Evolutionary conservation across 2,113 vertebrate species (phyloP).

Genomic region (Gadus chalcogrammus): DNA sequence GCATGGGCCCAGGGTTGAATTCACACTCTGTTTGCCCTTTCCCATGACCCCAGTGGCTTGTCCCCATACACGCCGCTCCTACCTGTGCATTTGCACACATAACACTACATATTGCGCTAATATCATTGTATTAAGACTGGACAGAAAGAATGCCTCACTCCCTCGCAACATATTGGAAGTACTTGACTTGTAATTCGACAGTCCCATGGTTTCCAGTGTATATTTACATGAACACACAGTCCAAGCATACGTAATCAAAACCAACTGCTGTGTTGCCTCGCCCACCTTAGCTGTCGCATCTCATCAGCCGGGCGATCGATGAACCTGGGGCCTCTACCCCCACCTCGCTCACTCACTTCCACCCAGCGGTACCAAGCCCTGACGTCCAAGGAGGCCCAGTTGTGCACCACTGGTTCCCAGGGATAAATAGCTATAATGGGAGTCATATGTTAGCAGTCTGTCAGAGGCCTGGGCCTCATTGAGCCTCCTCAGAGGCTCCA

Average conservation of each 20-base stretch:
- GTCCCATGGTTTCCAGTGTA: no score
- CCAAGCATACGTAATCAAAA: conserved; percentile 4
- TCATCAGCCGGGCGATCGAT: conserved; percentile 52
- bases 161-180: no score
- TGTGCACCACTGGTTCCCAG: conserved; percentile 60
- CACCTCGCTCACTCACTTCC: conserved; percentile 29
- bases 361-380: conserved; percentile 38
- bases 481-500: conserved; percentile 52
- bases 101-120: neutral
- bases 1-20: conserved; percentile 59
- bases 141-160: no score
- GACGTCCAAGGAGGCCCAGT: conserved; percentile 52
- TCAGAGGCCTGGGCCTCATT: conserved; percentile 41
- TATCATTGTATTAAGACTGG: neutral
- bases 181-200: no score
- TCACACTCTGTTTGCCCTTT: conserved; percentile 64
- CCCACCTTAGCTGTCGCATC: conserved; percentile 49
- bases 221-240: neutral
- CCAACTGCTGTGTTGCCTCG: conserved; percentile 5
- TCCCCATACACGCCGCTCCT: conserved; percentile 26
- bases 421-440: conserved; percentile 69
- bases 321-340: conserved; percentile 42
- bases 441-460: conserved; percentile 65
- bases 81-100: conserved; percentile 19
- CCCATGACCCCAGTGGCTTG: conserved; percentile 64